Base-by-base conservation (phyloP, 2,113 vertebrate genomes). In the Ammodytes dubius region DNA sequence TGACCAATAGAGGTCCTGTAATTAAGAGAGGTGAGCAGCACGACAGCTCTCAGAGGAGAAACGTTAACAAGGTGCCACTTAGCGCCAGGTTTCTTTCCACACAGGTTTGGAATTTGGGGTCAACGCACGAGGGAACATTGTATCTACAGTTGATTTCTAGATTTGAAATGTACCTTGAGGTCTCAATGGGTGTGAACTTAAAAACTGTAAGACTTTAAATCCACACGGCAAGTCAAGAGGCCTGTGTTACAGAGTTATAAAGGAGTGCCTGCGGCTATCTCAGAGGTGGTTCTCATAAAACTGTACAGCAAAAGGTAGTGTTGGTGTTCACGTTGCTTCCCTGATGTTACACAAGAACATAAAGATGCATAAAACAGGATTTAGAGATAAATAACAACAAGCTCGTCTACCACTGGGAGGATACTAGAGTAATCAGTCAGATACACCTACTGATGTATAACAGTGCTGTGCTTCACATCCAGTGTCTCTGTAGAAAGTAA, bases 1-100 rank as follows among this genome's bases (percentile, higher is more conserved):
- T 81, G 69, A 76, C 93, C 94, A 94, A 94, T 92, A 50, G 81
- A 83, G 75, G 64, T 90, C 88, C 90, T 94, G 83, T 94, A 91
- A 93, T 93, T 90, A 90, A 63, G 19, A 71, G 90, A 74, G 68
- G 80, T 84, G 80, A 91, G 88, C 76, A 75, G 86, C 81, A 84
- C 58, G 58, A 59, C 82, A 35, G 64, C 82, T 73, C 58, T 64
- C 68, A 39, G 75, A 11, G 59, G 11, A 81, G 80, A 12, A 76
- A 45, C 52, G 74, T 88, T 83, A 88, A 85, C 88, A 90, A 86
- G 88, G 78, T 86, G 80, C 77, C 70, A 84, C 85, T 92, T 87
- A 86, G 37, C 12, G 1, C 19, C 0, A 0, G 5, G 17, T 43
- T 72, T 70, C 67, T 84, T 68, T 78, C 49, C 77, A 87, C 70